These are phyloP conservation scores for Conomelus anceps DNA, from an alignment of 2,888 invertebrate genomes.

Conservation along the genomic window DNA sequence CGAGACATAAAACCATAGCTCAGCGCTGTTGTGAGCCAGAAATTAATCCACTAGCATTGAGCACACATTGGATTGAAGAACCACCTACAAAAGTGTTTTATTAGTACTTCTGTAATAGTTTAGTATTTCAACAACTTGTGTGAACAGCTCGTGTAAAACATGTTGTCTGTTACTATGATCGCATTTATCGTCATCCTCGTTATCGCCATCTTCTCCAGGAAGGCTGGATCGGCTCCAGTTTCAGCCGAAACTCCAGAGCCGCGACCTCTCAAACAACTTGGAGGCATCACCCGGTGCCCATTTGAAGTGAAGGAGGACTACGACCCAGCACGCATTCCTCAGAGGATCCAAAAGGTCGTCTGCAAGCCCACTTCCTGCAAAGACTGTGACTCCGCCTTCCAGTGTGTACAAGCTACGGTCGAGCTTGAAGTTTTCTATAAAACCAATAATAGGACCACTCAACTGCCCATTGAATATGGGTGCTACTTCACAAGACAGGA, in stretches of 20 bases:
- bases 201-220: not conserved
- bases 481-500: not conserved
- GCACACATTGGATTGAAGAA: not conserved
- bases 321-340: not conserved
- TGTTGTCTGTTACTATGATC: not conserved
- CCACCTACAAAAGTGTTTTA: not conserved
- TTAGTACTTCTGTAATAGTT: not conserved
- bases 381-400: not conserved
- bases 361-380: not conserved
- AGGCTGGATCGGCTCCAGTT: not conserved
- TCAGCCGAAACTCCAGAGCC: not conserved
- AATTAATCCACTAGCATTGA: not conserved
- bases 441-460: not conserved
- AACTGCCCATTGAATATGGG: not conserved
- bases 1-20: not conserved
- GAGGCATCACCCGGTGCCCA: not conserved
- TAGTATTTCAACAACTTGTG: not conserved
- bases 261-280: not conserved
- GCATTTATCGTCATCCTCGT: not conserved
- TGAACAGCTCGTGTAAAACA: not conserved
- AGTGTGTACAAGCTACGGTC: not conserved
- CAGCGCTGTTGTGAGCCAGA: not conserved
- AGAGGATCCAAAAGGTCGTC: not conserved
- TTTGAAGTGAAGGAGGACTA: not conserved
- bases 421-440: not conserved